Base-by-base conservation (phyloP, 1,140 invertebrate genomes). In the Sesamia nonagrioides region DNA sequence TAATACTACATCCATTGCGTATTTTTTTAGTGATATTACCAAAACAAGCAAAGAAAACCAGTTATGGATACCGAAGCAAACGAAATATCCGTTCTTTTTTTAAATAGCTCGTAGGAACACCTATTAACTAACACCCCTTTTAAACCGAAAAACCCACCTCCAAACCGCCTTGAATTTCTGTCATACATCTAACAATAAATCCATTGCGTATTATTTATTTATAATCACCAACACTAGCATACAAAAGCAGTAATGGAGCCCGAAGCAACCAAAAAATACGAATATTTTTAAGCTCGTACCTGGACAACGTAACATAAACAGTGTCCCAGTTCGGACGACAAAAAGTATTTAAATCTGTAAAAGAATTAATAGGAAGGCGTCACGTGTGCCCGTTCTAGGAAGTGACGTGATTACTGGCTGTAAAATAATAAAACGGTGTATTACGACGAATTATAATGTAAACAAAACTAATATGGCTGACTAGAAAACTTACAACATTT, bases 371-470 rank as follows among this genome's bases (percentile, higher is more conserved):
- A 85, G 79, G 73, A 82, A 81, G 82, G 81, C 78, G 84, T 85
- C 85, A 86, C 82, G 84, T 83, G 77, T 78, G 66, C 76, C 40
- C 8, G 82, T 91, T 91, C 88, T 89, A 56, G 85, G 90, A 91
- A 91, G 84, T 83, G 87, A 76, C 85, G 85, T 91, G 86, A 91
- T 88, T 89, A 86, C 84, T 50, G 81, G 85, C 84, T 83, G 86
- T 90, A 89, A 90, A 91, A 83, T 89, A 86, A 88, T 90, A 91
- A 90, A 89, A 88, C 75, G 80, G 82, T 82, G 85, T 89, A 86
- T 84, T 79, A 84, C 48, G 72, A 74, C 63, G 73, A 68, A 68
- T 68, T 40, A 63, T 40, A 17, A 11, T 11, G 56, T 40, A 63
- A 40, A 37, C 17, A 35, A 63, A 63, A 63, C n/a, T 61, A 71